phyloP scores from a whole-genome alignment of 2,113 vertebrate genomes.

The Microtus ochrogaster region DNA sequence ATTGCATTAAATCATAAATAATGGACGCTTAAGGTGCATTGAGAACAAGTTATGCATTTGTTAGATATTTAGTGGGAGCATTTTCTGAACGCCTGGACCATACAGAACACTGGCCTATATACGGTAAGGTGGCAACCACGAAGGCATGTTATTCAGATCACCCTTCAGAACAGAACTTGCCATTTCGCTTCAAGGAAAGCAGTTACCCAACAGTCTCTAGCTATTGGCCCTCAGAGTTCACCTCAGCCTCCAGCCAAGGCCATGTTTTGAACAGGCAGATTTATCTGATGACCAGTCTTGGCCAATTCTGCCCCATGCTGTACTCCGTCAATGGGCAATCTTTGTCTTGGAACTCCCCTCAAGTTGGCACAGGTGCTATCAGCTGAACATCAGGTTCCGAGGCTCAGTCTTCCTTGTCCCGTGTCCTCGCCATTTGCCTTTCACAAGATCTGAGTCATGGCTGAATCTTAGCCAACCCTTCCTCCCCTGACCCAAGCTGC shows the following conservation, averaged over 20 bases:
- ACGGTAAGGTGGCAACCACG: neutral
- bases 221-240: neutral
- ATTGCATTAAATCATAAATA: constrained; percentile 1
- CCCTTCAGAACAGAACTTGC: neutral
- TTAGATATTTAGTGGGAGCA: neutral
- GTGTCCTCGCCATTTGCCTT: neutral
- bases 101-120: neutral
- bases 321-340: neutral
- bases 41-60: neutral
- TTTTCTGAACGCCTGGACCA: constrained; percentile 2
- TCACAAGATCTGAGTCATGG: neutral
- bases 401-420: neutral
- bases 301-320: neutral
- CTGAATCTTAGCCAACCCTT: neutral
- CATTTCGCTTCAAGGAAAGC: neutral
- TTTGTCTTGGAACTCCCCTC: neutral
- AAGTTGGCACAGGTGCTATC: neutral
- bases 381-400: neutral
- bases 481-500: neutral
- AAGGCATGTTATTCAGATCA: neutral
- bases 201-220: neutral
- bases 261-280: neutral
- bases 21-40: neutral
- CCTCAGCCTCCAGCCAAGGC: neutral
- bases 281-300: neutral